Base-by-base conservation (phyloP, 1,140 invertebrate genomes). In the Caerostris extrusa region DNA sequence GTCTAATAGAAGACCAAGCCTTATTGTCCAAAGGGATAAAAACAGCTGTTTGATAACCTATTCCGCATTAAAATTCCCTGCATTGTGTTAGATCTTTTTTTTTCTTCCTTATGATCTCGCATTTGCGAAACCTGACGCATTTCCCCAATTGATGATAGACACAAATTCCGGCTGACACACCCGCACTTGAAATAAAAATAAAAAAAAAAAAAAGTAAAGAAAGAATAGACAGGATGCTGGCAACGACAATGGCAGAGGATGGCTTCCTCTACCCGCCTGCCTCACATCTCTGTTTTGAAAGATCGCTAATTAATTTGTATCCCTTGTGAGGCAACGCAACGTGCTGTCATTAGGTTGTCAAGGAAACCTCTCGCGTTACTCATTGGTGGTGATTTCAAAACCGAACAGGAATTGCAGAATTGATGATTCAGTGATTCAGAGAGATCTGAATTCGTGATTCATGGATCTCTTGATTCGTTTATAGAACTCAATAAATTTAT, bases 241-340 rank as follows among this genome's bases (percentile, higher is more conserved):
- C 71, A 53, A 53, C n/a, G 14, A 77, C 71, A 77, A 53, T 50
- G 71, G 19, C 34, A 77, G 10, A 50, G 71, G 71, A 77, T 77
- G 34, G 71, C 71, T 77, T 77, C 71, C 71, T 77, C 71, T 77
- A 53, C 50, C 71, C 71, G 71, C 71, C 34, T 34, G 71, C 71
- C 34, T 77, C 10, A 34, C 71, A 50, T 77, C 7, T 77, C 71
- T 77, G 71, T 77, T 77, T 77, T 77, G 71, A 77, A 77, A 77
- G 71, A 77, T 77, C 53, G 53, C 71, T 77, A 77, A 77, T 77
- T 77, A 77, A 77, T 77, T 77, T 77, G 71, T 77, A 77, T 77
- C 71, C 34, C 34, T 3, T 5, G 7, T 77, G 71, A 50, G 71
- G 71, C 71, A 77, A 77, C 7, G 53, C 19, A 5, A 12, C 71